Evolutionary conservation across 2,113 vertebrate species (phyloP), one percentile per base, ranked within the genome.

Genomic region (Ciconia boyciana): DNA sequence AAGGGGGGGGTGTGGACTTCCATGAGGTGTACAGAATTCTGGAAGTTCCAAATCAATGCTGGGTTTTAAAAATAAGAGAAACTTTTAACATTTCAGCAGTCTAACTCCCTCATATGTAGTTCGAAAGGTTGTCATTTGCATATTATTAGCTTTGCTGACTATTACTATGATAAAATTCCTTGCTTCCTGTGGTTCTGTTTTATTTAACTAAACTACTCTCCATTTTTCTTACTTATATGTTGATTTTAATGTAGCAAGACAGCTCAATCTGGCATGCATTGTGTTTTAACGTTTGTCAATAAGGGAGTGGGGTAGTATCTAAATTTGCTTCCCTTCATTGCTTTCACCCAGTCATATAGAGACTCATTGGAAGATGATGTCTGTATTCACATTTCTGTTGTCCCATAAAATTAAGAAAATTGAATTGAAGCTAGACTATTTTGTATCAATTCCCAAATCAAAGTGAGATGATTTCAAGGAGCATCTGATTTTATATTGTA

Each of bases 1-100:
- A 68, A 83, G 20, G 4, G 1, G 0, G 1, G 6, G 1, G 2
- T 3, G 10, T 51, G 36, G 20, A 51, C 25, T 46, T 93, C 19
- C 15, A 13, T 14, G 29, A 55, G 12, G 16, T 20, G 15, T 34
- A 48, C 31, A 86, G 44, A 64, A 52, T 32, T 60, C 17, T 46
- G 19, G 4, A 91, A 32, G 14, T 74, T 61, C 41, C 36, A 65
- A 55, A 94, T 46, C 6, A 81, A 31, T n/a, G 8, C 8, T 79
- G 28, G 8, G 3, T 46, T 94, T 87, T 68, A 39, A 91, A 86
- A 86, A 6, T 28, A 32, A 79, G 39, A 54, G 7, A 72, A 77
- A 9, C 36, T 68, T 66, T 28, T 19, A 76, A 48, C 5, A 46
- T 46, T 69, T 84, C 24, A 69, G 6, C 17, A 64, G 13, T 68